Base-by-base conservation (phyloP, 2,888 invertebrate species). In the Euclidia mi region DNA sequence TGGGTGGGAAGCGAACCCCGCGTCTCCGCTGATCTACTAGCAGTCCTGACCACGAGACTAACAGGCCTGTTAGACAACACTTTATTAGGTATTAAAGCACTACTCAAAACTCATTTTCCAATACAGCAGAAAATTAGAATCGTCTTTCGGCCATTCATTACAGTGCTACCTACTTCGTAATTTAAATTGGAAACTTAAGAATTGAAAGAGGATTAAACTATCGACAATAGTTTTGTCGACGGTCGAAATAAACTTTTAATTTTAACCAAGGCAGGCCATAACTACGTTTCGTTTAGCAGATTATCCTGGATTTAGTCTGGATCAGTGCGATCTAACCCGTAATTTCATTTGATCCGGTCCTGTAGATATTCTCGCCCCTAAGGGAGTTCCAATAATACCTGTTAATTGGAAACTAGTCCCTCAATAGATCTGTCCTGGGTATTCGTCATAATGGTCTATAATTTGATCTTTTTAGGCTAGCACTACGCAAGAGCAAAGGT, bases 331-430 rank as follows among this genome's bases (percentile, higher is more conserved):
- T 74, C 76, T 67, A 77, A 78, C 79, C 79, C 66, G 79, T 82
- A 84, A 84, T 84, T 83, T 85, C 81, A 78, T 83, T 83, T 81
- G 81, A 85, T 85, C 79, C 81, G 59, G 48, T 65, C 65, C 80
- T 78, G 83, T 81, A 82, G 80, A 83, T 82, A 81, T 80, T 79
- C 76, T 63, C 62, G 72, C 77, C 73, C 76, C 70, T 44, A 44
- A 48, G 63, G 69, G 75, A 64, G 65, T 71, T 69, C 66, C 68
- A 57, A 75, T 87, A 87, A 86, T 87, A 82, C 82, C 81, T 80
- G 76, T 81, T 88, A 87, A 87, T 87, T 87, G 86, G 80, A 82
- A 82, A 80, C 81, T 76, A 76, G 71, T 78, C 81, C 76, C 78
- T 64, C 44, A 55, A 60, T 76, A 71, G 62, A 55, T 61, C 61